Conservation (phyloP, 1,140 invertebrate species). For the Batillaria attramentaria region DNA sequence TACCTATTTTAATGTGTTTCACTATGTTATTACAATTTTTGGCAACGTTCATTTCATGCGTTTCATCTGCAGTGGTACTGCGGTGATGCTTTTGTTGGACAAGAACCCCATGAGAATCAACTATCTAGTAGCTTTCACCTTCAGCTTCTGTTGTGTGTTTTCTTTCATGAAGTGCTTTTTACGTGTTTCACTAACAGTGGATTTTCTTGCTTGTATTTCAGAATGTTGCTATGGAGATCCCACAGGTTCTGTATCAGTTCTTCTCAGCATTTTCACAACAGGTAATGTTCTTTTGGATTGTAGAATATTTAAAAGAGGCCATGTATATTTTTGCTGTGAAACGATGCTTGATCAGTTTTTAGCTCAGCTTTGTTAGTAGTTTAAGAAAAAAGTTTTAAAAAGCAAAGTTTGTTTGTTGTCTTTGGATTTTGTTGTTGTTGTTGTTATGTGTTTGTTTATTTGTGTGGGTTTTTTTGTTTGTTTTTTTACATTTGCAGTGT, state of each 20-base stretch:
- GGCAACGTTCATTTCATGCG: not conserved
- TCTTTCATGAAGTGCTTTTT: too few relatives aligned
- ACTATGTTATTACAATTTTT: not conserved
- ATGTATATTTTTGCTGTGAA: not conserved
- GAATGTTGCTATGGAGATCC: conserved; percentile 83
- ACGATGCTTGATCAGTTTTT: not conserved
- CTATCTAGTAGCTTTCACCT: too few relatives aligned
- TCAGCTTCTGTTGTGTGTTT: too few relatives aligned
- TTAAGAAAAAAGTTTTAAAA: not conserved
- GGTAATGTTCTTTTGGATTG: conserved; percentile 43
- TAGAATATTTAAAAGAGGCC: too few relatives aligned
- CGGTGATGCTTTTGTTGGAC: too few relatives aligned
- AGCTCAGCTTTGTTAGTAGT: not conserved
- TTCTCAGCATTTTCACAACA: conserved; percentile 66
- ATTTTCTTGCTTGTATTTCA: conserved; percentile 51
- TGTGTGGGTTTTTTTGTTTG: not conserved
- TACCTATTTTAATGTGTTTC: not conserved
- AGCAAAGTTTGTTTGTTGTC: not conserved
- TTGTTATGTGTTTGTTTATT: not conserved
- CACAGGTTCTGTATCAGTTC: conserved; percentile 64
- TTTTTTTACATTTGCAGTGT: too few relatives aligned
- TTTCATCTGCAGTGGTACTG: too few relatives aligned
- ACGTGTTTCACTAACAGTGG: not conserved
- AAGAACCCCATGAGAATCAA: too few relatives aligned
- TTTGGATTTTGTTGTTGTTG: not conserved